A percentile compares a stretch with the other conserved stretches of the same genome.
Conservation (phyloP, 2,888 invertebrate genomes). For the Portevinia maculata region DNA sequence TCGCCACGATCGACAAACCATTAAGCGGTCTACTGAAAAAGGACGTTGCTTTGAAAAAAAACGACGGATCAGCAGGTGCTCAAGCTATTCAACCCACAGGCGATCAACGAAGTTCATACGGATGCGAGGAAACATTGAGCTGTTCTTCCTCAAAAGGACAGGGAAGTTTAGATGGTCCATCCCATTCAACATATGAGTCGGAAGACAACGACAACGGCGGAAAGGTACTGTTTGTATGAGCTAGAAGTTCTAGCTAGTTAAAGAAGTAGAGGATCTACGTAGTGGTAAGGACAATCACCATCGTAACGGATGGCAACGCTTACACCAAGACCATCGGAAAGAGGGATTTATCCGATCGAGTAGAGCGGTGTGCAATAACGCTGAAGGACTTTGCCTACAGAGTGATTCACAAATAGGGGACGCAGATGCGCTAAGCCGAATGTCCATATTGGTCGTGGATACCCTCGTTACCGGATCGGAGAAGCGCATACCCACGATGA, state of each 20-base stretch:
- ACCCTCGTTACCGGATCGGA: conserved; percentile 3
- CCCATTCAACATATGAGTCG: conserved; percentile 74
- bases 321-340: conserved; percentile 30
- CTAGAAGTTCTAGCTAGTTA: conserved; percentile 71
- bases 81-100: no score
- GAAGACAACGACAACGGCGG: conserved; percentile 64
- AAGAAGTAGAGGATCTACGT: conserved; percentile 59
- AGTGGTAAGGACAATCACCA: conserved; percentile 24
- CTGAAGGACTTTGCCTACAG: conserved; percentile 21
- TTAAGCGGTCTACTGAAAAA: no score
- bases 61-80: no score
- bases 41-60: no score
- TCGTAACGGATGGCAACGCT: conserved; percentile 9
- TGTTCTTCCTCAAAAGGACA: conserved; percentile 12
- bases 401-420: no score
- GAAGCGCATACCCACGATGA: not conserved
- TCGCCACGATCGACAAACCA: no score
- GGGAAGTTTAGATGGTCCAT: conserved; percentile 59
- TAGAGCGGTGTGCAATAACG: conserved; percentile 12
- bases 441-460: conserved; percentile 6
- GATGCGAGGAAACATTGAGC: no score
- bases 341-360: conserved; percentile 5
- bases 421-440: not conserved
- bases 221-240: conserved; percentile 72
- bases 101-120: no score